Conservation (phyloP, 2,797 vertebrate genomes). For the Buceros bicornis region DNA sequence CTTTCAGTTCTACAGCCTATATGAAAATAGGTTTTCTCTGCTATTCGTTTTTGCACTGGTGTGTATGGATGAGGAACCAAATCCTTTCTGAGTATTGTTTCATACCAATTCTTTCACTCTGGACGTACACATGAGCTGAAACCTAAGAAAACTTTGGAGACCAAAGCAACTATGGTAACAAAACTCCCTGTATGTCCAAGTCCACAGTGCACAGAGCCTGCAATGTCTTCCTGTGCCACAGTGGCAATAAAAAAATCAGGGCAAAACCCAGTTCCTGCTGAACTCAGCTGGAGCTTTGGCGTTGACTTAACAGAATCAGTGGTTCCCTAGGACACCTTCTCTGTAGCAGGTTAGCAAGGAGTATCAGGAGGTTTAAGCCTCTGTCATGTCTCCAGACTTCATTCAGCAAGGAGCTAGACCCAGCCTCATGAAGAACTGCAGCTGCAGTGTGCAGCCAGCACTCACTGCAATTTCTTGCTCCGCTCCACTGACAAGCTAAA, state of each 20-base stretch:
- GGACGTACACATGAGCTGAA: background rate
- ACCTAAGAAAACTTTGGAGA: background rate
- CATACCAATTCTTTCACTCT: background rate
- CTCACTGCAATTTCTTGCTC: constrained; percentile 10
- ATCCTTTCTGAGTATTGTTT: background rate
- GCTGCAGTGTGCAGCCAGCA: background rate
- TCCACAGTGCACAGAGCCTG: background rate
- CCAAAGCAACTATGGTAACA: background rate
- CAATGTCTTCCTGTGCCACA: background rate
- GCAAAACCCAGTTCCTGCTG: background rate
- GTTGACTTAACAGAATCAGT: background rate
- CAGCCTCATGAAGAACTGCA: background rate
- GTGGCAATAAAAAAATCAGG: background rate
- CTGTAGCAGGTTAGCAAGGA: background rate
- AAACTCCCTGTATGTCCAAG: rapidly evolving
- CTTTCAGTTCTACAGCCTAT: background rate
- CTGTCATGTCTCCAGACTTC: background rate
- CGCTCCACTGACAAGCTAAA: background rate
- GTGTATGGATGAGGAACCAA: background rate
- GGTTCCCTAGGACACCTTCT: background rate
- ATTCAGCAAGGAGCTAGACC: background rate
- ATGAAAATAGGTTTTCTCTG: background rate
- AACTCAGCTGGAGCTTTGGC: background rate
- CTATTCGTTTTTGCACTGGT: background rate
- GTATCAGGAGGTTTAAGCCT: background rate